Evolutionary conservation across 1,140 invertebrate species (phyloP), one percentile per base, ranked within the genome.

Genomic region (Saccostrea echinata): DNA sequence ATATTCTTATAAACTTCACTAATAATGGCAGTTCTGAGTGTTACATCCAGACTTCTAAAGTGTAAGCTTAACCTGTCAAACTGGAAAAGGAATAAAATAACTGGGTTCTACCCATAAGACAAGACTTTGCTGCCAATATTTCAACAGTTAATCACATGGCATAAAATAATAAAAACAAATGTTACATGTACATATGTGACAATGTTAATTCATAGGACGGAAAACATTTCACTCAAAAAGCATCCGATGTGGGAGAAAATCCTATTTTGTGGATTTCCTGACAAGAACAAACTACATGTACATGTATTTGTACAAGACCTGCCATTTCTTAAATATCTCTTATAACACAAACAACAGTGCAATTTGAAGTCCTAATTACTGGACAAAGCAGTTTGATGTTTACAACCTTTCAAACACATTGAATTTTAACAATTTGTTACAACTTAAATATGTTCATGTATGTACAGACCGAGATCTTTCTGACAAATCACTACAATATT

Each of bases 41-140:
- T 43, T 43, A 43, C 1, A 43, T 43, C 6, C 9, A 8, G 43
- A 43, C 43, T 43, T 43, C 43, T 43, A 43, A 2, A 8, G 4
- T 43, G 43, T 43, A 43, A 43, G 43, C 43, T 43, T 43, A 43
- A 43, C 43, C 43, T 43, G 43, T 1, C 43, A n/a, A 61, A n/a
- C 16, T 21, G 18, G 43, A 18, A 21, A 61, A 61, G 55, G 55
- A n/a, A 61, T 61, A n/a, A 55, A 61, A 61, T 18, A 61, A 6
- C n/a, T 61, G 55, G 55, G 55, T n/a, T 61, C 55, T 61, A n/a
- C 55, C 55, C 55, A 61, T 61, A n/a, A 61, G 55, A 61, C 55
- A 61, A 57, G n/a, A 61, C 55, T 21, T 61, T 61, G 55, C 55
- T 61, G 55, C 55, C 55, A 61, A 61, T 61, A 61, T n/a, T 61